Evolutionary conservation across 1,140 invertebrate species (phyloP).

Genomic region (Listronotus oregonensis): DNA sequence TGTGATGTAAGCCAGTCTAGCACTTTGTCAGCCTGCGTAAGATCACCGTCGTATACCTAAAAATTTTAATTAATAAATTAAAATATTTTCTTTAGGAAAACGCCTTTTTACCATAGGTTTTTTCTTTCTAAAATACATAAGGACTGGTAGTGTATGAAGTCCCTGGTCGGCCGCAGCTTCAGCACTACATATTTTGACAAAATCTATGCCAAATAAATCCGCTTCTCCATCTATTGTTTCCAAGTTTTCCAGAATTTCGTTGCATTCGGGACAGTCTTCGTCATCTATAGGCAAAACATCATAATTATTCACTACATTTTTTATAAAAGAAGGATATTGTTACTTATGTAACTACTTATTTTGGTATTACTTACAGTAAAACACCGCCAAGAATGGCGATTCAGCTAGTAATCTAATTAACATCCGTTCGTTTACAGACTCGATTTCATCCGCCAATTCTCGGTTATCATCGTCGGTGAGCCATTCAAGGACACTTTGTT

Average conservation of each 20-base stretch:
- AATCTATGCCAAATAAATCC: slow-evolving; percentile 91
- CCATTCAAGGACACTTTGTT: slow-evolving; percentile 90
- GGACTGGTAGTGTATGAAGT: slow-evolving; percentile 79
- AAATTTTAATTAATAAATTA: neutral
- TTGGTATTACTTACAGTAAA: slow-evolving; percentile 79
- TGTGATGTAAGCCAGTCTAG: slow-evolving; percentile 90
- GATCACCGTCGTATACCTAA: slow-evolving; percentile 85
- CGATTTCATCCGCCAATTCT: slow-evolving; percentile 92
- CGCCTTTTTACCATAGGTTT: slow-evolving; percentile 65
- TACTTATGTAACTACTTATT: neutral
- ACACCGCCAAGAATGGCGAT: slow-evolving; percentile 87
- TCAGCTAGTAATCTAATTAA: slow-evolving; percentile 83
- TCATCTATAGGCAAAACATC: slow-evolving; percentile 67
- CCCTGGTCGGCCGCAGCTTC: slow-evolving; percentile 82
- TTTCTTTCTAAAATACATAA: slow-evolving; percentile 90
- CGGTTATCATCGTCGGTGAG: slow-evolving; percentile 92
- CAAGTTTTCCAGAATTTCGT: slow-evolving; percentile 83
- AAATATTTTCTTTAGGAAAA: neutral
- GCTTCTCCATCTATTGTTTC: slow-evolving; percentile 94
- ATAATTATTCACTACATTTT: neutral
- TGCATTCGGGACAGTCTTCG: slow-evolving; percentile 88
- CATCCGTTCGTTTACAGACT: slow-evolving; percentile 90
- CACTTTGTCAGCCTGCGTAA: slow-evolving; percentile 84
- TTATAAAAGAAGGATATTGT: neutral
- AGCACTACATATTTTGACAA: slow-evolving; percentile 88